Conservation (phyloP, 2,113 vertebrate species). For the Actenoides hombroni region DNA sequence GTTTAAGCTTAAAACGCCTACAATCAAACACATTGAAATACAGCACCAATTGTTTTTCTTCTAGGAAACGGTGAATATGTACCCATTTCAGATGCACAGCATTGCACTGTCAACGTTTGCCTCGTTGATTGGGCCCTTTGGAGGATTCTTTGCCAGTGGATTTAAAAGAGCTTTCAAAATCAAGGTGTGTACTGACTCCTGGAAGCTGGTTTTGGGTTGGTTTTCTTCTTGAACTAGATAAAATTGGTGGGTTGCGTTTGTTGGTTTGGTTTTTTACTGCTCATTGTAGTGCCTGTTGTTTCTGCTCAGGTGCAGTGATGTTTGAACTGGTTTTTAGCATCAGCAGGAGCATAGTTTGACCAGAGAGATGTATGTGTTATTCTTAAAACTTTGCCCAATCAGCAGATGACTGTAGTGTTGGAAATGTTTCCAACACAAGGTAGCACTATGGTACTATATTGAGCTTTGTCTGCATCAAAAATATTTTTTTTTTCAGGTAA, state of each 20-base stretch:
- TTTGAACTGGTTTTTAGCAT: neutral
- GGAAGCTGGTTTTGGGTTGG: neutral
- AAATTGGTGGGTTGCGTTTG: neutral
- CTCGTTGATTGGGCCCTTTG: conserved; percentile 94
- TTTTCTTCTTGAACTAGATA: neutral
- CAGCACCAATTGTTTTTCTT: neutral
- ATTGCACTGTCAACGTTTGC: conserved; percentile 91
- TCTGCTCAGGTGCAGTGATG: neutral
- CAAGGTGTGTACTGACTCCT: conserved; percentile 78
- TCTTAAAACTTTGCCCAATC: neutral
- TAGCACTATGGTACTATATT: neutral
- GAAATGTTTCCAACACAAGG: neutral
- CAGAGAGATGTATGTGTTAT: neutral
- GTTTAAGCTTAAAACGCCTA: neutral
- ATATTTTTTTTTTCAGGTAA: neutral
- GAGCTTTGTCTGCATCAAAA: neutral
- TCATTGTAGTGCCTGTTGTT: neutral
- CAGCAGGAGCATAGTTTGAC: neutral
- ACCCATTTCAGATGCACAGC: conserved; percentile 96
- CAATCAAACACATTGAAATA: neutral
- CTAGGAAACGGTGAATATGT: conserved; percentile 89
- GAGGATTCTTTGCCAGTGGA: conserved; percentile 98
- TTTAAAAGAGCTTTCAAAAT: conserved; percentile 99
- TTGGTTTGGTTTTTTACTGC: neutral
- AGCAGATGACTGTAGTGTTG: neutral